Evolutionary conservation across 1,140 invertebrate species (phyloP), one percentile per base, ranked within the genome.

Genomic region (Augochlora pura): DNA sequence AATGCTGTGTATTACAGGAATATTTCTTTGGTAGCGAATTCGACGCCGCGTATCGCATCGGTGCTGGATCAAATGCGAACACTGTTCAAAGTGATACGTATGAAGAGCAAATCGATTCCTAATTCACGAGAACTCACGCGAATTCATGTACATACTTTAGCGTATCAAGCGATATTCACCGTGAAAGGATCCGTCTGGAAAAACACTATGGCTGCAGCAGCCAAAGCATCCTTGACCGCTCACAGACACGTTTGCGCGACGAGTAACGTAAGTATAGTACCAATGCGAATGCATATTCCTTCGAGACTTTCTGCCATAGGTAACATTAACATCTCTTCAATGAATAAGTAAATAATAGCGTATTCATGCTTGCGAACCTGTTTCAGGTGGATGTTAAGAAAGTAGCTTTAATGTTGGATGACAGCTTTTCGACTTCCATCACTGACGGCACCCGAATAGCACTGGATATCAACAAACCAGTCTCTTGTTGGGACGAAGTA

Each of bases 211-310:
- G 95, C 95, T 49, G 97, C 97, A 0, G 96, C 96, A 5, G 97
- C 97, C 8, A 98, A 98, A 91, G 97, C 97, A 4, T 96, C 97
- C 0, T 91, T 98, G 1, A 97, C 96, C 8, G 97, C 97, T 5
- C 96, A 97, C 91, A 94, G 97, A 86, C 96, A 98, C 90, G 96
- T 97, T 7, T 98, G 97, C 90, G 96, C 96, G n/a, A 95, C 95
- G 2, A 93, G 95, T 78, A 91, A 94, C 85, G 95, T 95, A 85
- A 93, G 91, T 86, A 46, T 21, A 62, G 69, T 46, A 21, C 21
- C 16, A 18, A 52, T 52, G 49, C 7, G 16, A 52, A 4, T 21
- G 2, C 49, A 52, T 21, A 52, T 18, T 46, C 14, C 42, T 1
- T 42, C 10, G 8, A 9, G 12, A 42, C 8, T 9, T 12, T 42